Base-by-base conservation (phyloP, 2,888 invertebrate species). In the Ligdia adustata region DNA sequence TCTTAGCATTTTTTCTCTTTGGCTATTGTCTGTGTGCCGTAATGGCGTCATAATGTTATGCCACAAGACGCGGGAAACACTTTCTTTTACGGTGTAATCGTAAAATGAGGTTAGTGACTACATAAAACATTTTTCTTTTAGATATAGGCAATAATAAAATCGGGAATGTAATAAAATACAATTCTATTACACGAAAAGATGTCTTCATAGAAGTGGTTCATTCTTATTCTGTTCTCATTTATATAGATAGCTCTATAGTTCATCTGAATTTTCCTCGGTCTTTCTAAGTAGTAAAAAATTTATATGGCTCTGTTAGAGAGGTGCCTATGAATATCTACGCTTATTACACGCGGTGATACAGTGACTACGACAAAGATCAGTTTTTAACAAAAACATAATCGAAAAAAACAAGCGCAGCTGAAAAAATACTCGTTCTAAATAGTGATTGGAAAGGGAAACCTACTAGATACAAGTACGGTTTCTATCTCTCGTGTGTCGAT, bases 21-120 rank as follows among this genome's bases (percentile, higher is more conserved):
- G 68, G 58, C 69, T 64, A 72, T 75, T 78, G 73, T 74, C 66
- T 65, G 62, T 60, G 66, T 77, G 70, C 63, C 68, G 67, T 69
- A 76, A 80, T 64, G 57, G 53, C 62, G 60, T 62, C 61, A 65
- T 65, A 68, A 64, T 64, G 66, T 72, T 66, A 66, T 63, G 63
- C 62, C 62, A 62, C 54, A 60, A 53, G 52, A 58, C 57, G 63
- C 56, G 61, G 60, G 58, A 64, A 57, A 65, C 68, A 71, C 69
- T 74, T 73, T 75, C 70, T 65, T 73, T 65, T 61, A 66, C 52
- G 56, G 47, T 42, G 50, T 55, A 51, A 57, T 43, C 54, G 55
- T 59, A 52, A 57, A 58, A 55, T 50, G 54, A 46, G 57, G 54
- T 54, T 56, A 58, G 52, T 51, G 49, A 52, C 51, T 56, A 47